Evolutionary conservation across 2,797 vertebrate genomes (phyloP), one percentile per base, ranked within the genome.

Genomic region (Paratrypauchen microcephalus): DNA sequence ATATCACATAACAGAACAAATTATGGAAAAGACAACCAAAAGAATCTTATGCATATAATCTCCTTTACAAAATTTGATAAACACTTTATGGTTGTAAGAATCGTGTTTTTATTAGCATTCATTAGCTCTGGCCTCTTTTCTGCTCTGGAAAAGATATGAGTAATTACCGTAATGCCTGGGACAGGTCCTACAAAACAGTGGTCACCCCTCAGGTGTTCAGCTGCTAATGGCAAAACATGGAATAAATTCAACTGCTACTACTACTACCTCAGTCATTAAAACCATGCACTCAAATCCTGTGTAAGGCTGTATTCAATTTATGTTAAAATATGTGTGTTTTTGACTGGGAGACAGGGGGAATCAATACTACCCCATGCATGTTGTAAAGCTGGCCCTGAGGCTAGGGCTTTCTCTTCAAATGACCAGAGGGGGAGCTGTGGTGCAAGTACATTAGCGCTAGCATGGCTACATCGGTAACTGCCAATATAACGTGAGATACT

Each of bases 21-120:
- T 45, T 45, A 45, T 16, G 41, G 41, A 45, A 45, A 45, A 1
- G 12, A 45, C 15, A 4, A 45, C 13, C 41, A 45, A 45, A 45
- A 45, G 21, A 56, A 56, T 9, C 32, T 8, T 1, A 6, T 2
- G 7, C 32, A 1, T 36, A 36, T 36, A 36, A 36, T 36, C 32
- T 36, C 19, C 48, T 6, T n/a, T 18, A 19, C 19, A 52, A n/a
- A 52, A 52, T 52, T 19, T 45, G 41, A 45, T 13, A 16, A 45
- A 13, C 41, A 16, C 0, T 45, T 45, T 45, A 5, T 45, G 13
- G 41, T 45, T 45, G 13, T 45, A 45, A 36, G 32, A 36, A 54
- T 64, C 59, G 50, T 65, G 64, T 69, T 67, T 62, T 52, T 63
- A 70, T 19, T 54, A 60, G 66, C 61, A 70, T 75, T 65, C 71